These are phyloP conservation scores for Threskiornis aethiopicus DNA, from an alignment of 2,797 vertebrate species.

Conservation along the genomic window DNA sequence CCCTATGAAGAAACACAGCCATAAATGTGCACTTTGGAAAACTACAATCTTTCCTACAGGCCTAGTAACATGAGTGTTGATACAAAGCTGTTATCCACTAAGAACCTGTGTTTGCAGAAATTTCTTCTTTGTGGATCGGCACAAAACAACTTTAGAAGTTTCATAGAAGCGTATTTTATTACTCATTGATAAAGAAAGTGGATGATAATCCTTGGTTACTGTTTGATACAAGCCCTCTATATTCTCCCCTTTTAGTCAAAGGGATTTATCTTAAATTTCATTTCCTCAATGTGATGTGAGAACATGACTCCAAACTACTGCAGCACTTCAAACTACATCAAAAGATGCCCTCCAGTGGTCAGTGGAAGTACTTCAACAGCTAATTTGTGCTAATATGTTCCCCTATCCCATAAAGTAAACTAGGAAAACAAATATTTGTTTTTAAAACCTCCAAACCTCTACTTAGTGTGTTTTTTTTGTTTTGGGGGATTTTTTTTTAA, in stretches of 20 bases:
- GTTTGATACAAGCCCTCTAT: background rate
- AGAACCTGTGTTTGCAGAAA: background rate
- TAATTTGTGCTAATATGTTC: background rate
- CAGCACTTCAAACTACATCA: background rate
- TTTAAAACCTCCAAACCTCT: background rate
- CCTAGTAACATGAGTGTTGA: background rate
- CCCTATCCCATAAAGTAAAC: background rate
- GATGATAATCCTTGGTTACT: background rate
- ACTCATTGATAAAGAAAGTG: background rate
- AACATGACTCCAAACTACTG: background rate
- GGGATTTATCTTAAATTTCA: background rate
- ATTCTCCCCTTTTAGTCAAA: background rate
- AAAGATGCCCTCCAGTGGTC: slow-evolving; percentile 55
- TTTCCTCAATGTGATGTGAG: background rate
- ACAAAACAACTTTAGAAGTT: background rate
- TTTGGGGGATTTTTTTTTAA: background rate
- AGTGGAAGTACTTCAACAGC: background rate
- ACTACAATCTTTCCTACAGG: background rate
- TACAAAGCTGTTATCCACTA: background rate
- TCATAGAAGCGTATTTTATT: background rate
- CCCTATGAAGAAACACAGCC: background rate
- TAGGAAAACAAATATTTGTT: background rate
- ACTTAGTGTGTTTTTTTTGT: background rate
- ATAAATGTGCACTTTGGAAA: background rate
- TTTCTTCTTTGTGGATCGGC: background rate